These are phyloP conservation scores for Drosophila repletoides DNA, from an alignment of 1,140 invertebrate genomes.

Conservation along the genomic window DNA sequence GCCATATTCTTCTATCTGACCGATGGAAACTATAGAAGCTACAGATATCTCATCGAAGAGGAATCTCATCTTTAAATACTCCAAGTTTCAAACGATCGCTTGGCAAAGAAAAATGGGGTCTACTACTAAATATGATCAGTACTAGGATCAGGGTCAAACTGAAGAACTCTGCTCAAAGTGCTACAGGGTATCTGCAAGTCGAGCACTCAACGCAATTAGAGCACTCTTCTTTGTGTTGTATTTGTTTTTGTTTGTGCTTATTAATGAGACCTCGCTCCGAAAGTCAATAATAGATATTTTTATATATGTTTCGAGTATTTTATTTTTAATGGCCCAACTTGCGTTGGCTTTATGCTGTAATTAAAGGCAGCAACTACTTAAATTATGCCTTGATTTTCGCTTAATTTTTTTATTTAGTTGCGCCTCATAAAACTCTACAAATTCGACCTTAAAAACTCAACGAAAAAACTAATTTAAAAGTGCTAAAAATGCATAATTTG, in stretches of 20 bases:
- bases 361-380: conserved; percentile 24
- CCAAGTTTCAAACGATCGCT: too few relatives aligned
- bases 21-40: too few relatives aligned
- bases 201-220: too few relatives aligned
- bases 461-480: conserved; percentile 39
- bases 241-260: conserved; percentile 16
- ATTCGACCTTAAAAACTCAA: conserved; percentile 55
- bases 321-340: conserved; percentile 9
- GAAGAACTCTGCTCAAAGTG: too few relatives aligned
- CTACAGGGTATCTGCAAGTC: too few relatives aligned
- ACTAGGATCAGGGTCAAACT: too few relatives aligned
- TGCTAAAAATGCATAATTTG: conserved; percentile 65
- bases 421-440: conserved; percentile 60
- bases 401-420: conserved; percentile 10
- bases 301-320: conserved; percentile 17
- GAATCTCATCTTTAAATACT: too few relatives aligned
- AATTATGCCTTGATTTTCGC: conserved; percentile 18
- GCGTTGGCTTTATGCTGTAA: conserved; percentile 20
- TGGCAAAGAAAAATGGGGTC: too few relatives aligned
- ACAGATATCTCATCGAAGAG: too few relatives aligned
- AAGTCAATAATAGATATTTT: conserved; percentile 25
- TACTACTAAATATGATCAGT: too few relatives aligned
- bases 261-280: conserved; percentile 55
- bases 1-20: too few relatives aligned
- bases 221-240: conserved; percentile 35